Base-by-base conservation (phyloP, 2,113 vertebrate species). In the Colaptes auratus region DNA sequence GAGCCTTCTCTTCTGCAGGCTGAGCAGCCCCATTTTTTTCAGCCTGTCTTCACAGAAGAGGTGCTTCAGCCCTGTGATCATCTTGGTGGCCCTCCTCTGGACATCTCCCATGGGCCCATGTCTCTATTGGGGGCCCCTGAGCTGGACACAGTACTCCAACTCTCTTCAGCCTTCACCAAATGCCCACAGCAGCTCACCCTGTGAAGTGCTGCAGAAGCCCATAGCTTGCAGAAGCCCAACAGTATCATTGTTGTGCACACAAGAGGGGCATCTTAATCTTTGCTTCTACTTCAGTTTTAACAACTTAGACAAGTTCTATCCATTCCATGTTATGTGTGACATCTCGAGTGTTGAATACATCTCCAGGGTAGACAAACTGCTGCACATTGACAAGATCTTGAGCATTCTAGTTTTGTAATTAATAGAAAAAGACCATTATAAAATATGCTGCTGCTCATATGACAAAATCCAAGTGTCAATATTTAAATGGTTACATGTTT, bases 401-500 rank as follows among this genome's bases (percentile, higher is more conserved):
- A 74, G 6, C 18, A 52, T 61, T 86, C 36, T 52, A 82, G 19
- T 42, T 75, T 59, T 8, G 42, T 55, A 9, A 16, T 33, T 76
- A 56, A 90, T 88, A 78, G 23, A 75, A 92, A 92, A 82, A 86
- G 8, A 65, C 28, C 7, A 12, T 50, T 82, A 55, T 88, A 90
- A 93, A 74, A 31, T 48, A 65, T 13, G 7, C 33, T 50, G 39
- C 27, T 92, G 75, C 65, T 88, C 59, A 70, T 86, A 56, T 83
- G 77, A 75, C 63, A 86, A 61, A 96, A 96, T 79, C 85, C 64
- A 96, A 96, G 39, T 65, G 81, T 88, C 83, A 96, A 89, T 85
- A 87, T 92, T 94, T 93, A 95, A 88, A 73, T 53, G 10, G 66
- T 56, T 65, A 8, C 61, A 77, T 82, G 36, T 92, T 96, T 93